These are phyloP conservation scores for Helicoverpa assulta DNA, from an alignment of 2,888 invertebrate species.

Conservation along the genomic window DNA sequence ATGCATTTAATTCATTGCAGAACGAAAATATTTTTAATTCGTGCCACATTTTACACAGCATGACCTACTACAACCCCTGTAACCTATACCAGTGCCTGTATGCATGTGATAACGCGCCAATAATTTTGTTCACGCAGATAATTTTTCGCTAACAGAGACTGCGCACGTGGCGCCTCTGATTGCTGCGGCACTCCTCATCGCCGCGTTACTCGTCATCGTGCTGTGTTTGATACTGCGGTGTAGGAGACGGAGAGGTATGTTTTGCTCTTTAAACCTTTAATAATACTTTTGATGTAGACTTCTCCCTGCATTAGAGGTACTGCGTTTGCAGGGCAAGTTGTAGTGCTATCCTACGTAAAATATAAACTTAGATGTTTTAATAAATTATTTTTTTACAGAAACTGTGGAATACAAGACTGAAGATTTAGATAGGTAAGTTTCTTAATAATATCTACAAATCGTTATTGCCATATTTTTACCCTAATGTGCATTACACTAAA, in stretches of 20 bases:
- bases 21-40: too few relatives aligned
- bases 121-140: constrained; percentile 82
- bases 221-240: constrained; percentile 85
- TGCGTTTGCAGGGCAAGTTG: too few relatives aligned
- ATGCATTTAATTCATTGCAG: too few relatives aligned
- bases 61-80: constrained; percentile 1
- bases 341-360: too few relatives aligned
- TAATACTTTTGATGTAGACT: too few relatives aligned
- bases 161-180: constrained; percentile 87
- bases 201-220: constrained; percentile 83
- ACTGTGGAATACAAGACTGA: constrained; percentile 96
- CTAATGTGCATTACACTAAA: too few relatives aligned
- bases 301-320: too few relatives aligned
- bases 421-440: constrained; percentile 94
- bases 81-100: constrained; percentile 42
- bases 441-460: too few relatives aligned
- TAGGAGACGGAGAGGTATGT: constrained; percentile 80
- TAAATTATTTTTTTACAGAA: constrained; percentile 88
- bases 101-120: constrained; percentile 65
- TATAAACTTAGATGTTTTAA: too few relatives aligned
- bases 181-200: constrained; percentile 85
- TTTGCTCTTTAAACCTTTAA: background rate
- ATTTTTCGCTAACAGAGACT: constrained; percentile 87
- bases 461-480: too few relatives aligned
- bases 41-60: background rate